Base-by-base conservation (phyloP, 2,113 vertebrate genomes). In the Seriola rivoliana region DNA sequence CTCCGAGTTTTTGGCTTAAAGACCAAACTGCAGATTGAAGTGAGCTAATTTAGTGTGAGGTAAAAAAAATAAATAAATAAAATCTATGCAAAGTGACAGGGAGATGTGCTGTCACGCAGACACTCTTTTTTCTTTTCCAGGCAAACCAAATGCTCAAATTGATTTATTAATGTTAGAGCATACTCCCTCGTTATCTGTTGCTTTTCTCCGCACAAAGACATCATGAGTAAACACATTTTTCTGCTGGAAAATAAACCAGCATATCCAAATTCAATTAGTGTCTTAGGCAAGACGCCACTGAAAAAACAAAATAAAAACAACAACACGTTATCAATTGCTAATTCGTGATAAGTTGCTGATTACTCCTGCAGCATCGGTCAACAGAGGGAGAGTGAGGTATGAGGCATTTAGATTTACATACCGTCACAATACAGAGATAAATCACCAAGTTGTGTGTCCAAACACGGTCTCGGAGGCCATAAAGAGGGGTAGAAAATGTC, bases 1-100 rank as follows among this genome's bases (percentile, higher is more conserved):
- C 62, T n/a, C 29, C 9, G 65, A 81, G 64, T n/a, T 78, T 29
- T 78, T 82, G 86, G 70, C 81, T 55, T 57, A 1, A 34, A 71
- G n/a, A 78, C 68, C 57, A n/a, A 79, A 14, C 71, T 81, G 78
- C 55, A 46, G 69, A 57, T 17, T 67, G 59, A 72, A 88, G 72
- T 32, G 44, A 65, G 44, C 67, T 36, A 65, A 80, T 87, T 80
- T 69, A 62, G 67, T 74, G 34, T 36, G 8, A 78, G 63, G 64
- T 52, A 23, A 5, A 17, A 48, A 17, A 46, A 13, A 46, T 42
- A 10, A 42, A 42, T 42, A 10, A 42, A 42, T 10, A 2, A 75
- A 57, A 73, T 57, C 59, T 16, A 25, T 25, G 67, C 55, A 42
- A 75, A 44, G 14, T 8, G 57, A 70, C 48, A 34, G 32, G 3